Evolutionary conservation across 2,888 invertebrate species (phyloP), one percentile per base, ranked within the genome.

Genomic region (Eilema caniola): DNA sequence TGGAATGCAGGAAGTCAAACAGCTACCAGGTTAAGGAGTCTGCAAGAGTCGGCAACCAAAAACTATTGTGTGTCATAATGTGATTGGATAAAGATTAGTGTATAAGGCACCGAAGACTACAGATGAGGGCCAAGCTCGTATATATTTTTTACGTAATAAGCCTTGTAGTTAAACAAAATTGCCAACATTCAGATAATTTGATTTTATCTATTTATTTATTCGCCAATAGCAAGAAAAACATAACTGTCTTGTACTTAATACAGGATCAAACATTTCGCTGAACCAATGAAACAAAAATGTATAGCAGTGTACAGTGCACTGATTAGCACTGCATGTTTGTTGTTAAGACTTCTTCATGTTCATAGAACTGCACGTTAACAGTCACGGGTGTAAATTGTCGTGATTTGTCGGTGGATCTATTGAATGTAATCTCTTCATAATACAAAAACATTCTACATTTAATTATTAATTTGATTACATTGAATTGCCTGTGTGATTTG

Each of bases 41-140:
- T 53, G n/a, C 47, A 66, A 64, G 68, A 61, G 63, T 72, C 64
- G 57, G 31, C 24, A 53, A 53, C 23, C 28, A 67, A 66, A 66
- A 53, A n/a, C 28, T 62, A 77, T 72, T 62, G 71, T 69, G 71
- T 72, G 71, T 74, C 70, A 53, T 70, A 71, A 31, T 76, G 63
- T 75, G 69, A 74, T 81, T 74, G 77, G 68, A 67, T 74, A 72
- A 67, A 77, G 67, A 74, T 74, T 81, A 81, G 80, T 62, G 60
- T 76, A 62, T 81, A 81, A 82, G 80, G 57, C 78, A 79, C 69
- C n/a, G 73, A 78, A 81, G 80, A 81, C 75, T 81, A 79, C 73
- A 77, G 71, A 80, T 78, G 66, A 76, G 81, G 81, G 81, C 81
- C 72, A 80, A 82, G 82, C 81, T 81, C 82, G 72, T 81, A 80